Evolutionary conservation across 2,888 invertebrate species (phyloP), one percentile per base, ranked within the genome.

Genomic region (Horisme vitalbata): DNA sequence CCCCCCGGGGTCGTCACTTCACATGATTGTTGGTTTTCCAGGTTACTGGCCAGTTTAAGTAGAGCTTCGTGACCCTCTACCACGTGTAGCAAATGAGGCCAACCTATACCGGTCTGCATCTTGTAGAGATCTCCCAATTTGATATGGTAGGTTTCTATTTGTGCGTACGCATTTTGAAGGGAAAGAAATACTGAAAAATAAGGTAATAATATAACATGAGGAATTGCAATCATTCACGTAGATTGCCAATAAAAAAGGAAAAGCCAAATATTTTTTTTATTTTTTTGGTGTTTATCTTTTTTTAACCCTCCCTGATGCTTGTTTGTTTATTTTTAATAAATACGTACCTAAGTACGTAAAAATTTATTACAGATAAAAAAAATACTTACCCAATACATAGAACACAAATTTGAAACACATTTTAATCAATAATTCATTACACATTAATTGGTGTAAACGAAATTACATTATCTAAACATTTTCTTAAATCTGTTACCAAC

Each of bases 71-170:
- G 76, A 0, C 86, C 85, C 37, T 65, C 65, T 0, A 66, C 68
- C 1, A 87, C 78, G 5, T 68, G 44, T 10, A 89, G 59, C 2
- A 54, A 27, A 6, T 69, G 53, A 0, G 88, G 88, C 83, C 81
- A 83, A 1, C 84, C 87, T 20, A 82, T 55, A 0, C 88, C 88
- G 24, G 69, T 67, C 46, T 83, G 83, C 70, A 85, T 75, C 12
- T 68, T 64, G 12, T 83, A 63, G 1, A 75, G 65, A 50, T 80
- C 74, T 1, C 66, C 59, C 30, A 83, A 53, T 2, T 63, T 48
- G 6, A 85, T 45, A 12, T 65, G 63, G 32, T 61, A 65, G 0
- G 67, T 53, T 2, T 60, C 18, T 24, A 56, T 54, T 41, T 62
- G 61, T 2, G 65, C 52, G 6, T 36, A 15, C 4, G 46, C 65